These are phyloP conservation scores for Amphipoea oculea DNA, from an alignment of 2,888 invertebrate species.

Conservation along the genomic window DNA sequence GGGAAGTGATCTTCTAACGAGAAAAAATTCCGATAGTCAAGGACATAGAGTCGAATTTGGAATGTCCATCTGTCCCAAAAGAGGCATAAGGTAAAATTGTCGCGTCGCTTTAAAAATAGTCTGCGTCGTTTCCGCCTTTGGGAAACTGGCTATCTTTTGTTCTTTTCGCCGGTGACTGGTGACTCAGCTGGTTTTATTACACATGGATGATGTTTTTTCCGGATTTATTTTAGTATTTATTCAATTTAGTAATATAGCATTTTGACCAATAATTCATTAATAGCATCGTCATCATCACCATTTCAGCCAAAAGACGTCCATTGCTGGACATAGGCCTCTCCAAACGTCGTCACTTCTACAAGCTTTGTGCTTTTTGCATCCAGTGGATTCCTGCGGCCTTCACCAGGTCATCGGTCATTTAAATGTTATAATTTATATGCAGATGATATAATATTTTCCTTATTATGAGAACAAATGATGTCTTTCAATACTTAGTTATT, in stretches of 20 bases:
- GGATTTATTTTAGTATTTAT: slow-evolving; percentile 57
- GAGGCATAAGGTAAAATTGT: slow-evolving; percentile 77
- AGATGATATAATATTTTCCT: slow-evolving; percentile 19
- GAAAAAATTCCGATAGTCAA: slow-evolving; percentile 58
- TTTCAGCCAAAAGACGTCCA: background rate
- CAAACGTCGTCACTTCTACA: background rate
- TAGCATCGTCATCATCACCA: background rate
- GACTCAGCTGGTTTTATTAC: slow-evolving; percentile 74
- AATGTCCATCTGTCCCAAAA: slow-evolving; percentile 67
- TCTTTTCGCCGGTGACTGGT: slow-evolving; percentile 74
- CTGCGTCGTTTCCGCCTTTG: slow-evolving; percentile 86
- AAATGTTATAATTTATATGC: background rate
- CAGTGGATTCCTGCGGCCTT: too few relatives aligned
- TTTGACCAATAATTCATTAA: background rate
- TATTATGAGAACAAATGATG: slow-evolving; percentile 18
- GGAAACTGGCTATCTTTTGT: slow-evolving; percentile 84
- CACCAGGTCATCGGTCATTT: background rate
- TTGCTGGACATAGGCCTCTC: background rate
- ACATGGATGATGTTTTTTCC: slow-evolving; percentile 62
- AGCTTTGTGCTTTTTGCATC: background rate
- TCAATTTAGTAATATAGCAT: slow-evolving; percentile 23
- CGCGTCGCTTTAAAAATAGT: slow-evolving; percentile 85
- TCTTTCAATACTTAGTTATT: slow-evolving; percentile 44
- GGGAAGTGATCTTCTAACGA: slow-evolving; percentile 38
- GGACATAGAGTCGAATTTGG: slow-evolving; percentile 78